These are phyloP conservation scores for Lepidocolaptes lacrymiger DNA, from an alignment of 2,797 vertebrate genomes.

Conservation along the genomic window DNA sequence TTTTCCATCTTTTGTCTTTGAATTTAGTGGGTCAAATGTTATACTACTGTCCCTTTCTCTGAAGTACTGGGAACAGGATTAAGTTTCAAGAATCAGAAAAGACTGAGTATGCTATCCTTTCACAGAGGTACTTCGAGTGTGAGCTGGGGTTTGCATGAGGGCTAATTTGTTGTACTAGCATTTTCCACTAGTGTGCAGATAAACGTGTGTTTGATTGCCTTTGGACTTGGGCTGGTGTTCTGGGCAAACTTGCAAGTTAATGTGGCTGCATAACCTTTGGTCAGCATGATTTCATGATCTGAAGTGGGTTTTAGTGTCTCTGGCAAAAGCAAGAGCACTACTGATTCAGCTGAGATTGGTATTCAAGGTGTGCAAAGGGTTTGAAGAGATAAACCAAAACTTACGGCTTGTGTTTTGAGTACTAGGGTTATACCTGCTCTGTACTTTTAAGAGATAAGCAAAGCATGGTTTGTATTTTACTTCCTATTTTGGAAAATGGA, in stretches of 20 bases:
- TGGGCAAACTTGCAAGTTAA: neutral
- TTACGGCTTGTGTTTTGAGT: rapidly evolving
- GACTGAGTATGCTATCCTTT: neutral
- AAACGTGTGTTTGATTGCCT: neutral
- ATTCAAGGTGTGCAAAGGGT: neutral
- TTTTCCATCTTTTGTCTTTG: neutral
- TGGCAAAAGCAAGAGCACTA: neutral
- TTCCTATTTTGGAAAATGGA: neutral
- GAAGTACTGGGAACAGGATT: neutral
- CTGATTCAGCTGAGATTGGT: neutral
- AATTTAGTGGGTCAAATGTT: neutral
- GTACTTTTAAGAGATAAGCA: neutral
- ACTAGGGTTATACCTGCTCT: neutral
- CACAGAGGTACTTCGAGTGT: neutral
- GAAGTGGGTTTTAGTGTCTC: neutral
- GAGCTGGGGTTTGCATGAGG: neutral
- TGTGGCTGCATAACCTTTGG: neutral
- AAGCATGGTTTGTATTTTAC: neutral
- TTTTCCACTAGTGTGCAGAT: neutral
- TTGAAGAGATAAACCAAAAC: neutral
- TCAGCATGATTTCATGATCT: neutral
- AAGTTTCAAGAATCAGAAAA: neutral
- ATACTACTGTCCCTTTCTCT: neutral
- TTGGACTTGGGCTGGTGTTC: neutral
- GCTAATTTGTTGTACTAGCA: neutral